These are phyloP conservation scores for Bembecia ichneumoniformis DNA, from an alignment of 2,888 invertebrate genomes.

Conservation along the genomic window DNA sequence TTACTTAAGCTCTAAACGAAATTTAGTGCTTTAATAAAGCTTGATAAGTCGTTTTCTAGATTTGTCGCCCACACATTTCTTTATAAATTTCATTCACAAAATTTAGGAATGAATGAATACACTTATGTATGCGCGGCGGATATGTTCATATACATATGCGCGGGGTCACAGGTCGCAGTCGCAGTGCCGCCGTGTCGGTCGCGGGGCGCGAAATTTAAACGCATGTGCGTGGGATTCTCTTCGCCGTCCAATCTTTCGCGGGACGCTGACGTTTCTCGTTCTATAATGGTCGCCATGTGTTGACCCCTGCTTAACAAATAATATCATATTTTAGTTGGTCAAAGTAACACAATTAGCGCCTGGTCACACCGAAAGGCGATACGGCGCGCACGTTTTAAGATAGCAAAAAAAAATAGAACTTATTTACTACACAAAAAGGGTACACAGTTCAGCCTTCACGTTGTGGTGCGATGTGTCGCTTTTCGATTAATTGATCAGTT, in stretches of 20 bases:
- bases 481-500: too few relatives aligned
- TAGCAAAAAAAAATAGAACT: too few relatives aligned
- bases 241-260: slow-evolving; percentile 49
- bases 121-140: slow-evolving; percentile 52
- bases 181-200: slow-evolving; percentile 23
- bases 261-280: slow-evolving; percentile 52
- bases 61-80: too few relatives aligned
- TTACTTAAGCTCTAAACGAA: too few relatives aligned
- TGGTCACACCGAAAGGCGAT: too few relatives aligned
- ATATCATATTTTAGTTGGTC: slow-evolving; percentile 5
- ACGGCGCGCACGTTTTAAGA: not conserved
- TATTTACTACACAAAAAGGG: too few relatives aligned
- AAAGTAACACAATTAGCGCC: not conserved
- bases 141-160: slow-evolving; percentile 67
- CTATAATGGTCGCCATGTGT: slow-evolving; percentile 67
- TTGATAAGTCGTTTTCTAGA: too few relatives aligned
- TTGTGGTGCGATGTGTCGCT: too few relatives aligned
- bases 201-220: slow-evolving; percentile 45
- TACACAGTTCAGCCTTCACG: too few relatives aligned
- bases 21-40: too few relatives aligned
- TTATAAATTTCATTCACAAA: too few relatives aligned
- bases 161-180: slow-evolving; percentile 36
- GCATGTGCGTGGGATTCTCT: slow-evolving; percentile 42
- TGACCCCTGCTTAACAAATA: slow-evolving; percentile 26
- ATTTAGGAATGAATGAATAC: too few relatives aligned